Conservation (phyloP, 2,113 vertebrate genomes). For the Ammodytes dubius region DNA sequence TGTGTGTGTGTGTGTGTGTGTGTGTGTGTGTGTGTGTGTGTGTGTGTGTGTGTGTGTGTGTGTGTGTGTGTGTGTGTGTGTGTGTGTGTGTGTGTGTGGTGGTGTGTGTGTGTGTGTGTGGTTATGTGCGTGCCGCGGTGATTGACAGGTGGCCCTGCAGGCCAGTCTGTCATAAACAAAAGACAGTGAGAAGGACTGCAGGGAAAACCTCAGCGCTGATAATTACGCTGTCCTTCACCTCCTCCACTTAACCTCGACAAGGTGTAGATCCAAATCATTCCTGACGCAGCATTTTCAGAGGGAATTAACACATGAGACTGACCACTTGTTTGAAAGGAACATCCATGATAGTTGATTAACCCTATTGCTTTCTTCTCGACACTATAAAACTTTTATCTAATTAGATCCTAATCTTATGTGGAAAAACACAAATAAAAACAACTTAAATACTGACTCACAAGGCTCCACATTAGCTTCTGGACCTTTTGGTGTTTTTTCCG, state of each 20-base stretch:
- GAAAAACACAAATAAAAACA: neutral
- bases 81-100: neutral
- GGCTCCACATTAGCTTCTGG: neutral
- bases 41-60: neutral
- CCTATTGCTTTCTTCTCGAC: neutral
- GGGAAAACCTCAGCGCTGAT: slow-evolving; percentile 52
- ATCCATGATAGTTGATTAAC: neutral
- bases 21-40: neutral
- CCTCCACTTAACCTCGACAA: slow-evolving; percentile 72
- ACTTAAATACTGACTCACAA: neutral
- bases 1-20: slow-evolving; percentile 3
- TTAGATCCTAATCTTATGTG: neutral
- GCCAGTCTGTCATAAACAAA: slow-evolving; percentile 52
- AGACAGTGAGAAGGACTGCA: slow-evolving; percentile 67
- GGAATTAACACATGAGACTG: slow-evolving; percentile 10
- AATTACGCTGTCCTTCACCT: slow-evolving; percentile 70
- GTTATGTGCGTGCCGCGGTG: slow-evolving; percentile 7
- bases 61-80: neutral
- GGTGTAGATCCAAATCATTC: slow-evolving; percentile 45
- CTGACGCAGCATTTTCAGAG: slow-evolving; percentile 37
- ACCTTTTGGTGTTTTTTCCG: neutral
- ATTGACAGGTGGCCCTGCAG: slow-evolving; percentile 51
- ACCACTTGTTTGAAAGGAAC: neutral
- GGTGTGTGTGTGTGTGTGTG: slow-evolving; percentile 6
- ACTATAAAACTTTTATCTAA: neutral